A percentile compares a stretch with the other conserved stretches of the same genome.
Conservation (phyloP, 2,797 vertebrate genomes). For the Caiman crocodilus region DNA sequence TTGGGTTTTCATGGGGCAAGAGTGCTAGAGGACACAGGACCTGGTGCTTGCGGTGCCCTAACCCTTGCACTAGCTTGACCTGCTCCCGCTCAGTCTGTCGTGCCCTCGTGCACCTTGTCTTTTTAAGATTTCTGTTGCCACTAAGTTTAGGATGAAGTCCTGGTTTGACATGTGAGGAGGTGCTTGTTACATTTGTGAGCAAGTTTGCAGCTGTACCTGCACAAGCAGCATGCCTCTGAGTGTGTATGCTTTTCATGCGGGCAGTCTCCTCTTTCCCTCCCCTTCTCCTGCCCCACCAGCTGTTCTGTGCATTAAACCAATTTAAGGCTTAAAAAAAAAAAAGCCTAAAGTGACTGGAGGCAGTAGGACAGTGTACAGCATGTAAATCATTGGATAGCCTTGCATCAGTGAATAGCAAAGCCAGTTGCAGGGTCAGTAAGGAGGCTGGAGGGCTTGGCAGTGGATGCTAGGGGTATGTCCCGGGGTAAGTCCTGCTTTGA, state of each 20-base stretch:
- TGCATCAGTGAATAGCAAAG: conserved; percentile 13
- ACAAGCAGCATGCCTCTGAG: conserved; percentile 47
- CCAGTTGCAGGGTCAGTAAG: background rate
- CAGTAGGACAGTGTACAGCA: background rate
- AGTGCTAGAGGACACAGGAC: background rate
- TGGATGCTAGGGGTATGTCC: background rate
- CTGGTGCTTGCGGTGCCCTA: conserved; percentile 35
- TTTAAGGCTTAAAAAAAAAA: background rate
- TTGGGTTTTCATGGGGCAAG: background rate
- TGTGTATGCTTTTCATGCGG: conserved; percentile 29
- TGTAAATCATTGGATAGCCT: conserved; percentile 15
- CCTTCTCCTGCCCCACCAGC: background rate
- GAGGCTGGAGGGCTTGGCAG: conserved; percentile 14
- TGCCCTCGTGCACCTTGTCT: conserved; percentile 52
- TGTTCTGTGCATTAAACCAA: background rate
- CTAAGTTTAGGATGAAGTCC: conserved; percentile 62
- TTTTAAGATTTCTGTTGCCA: conserved; percentile 48
- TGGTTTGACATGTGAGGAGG: conserved; percentile 56
- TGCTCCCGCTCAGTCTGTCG: conserved; percentile 35
- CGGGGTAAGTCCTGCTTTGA: conserved; percentile 12
- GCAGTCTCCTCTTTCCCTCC: conserved; percentile 31
- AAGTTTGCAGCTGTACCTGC: background rate
- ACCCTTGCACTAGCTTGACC: background rate
- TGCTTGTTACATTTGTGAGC: conserved; percentile 52
- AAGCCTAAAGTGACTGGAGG: background rate